These are phyloP conservation scores for Crematogaster levior DNA, from an alignment of 2,888 invertebrate species.

Conservation along the genomic window DNA sequence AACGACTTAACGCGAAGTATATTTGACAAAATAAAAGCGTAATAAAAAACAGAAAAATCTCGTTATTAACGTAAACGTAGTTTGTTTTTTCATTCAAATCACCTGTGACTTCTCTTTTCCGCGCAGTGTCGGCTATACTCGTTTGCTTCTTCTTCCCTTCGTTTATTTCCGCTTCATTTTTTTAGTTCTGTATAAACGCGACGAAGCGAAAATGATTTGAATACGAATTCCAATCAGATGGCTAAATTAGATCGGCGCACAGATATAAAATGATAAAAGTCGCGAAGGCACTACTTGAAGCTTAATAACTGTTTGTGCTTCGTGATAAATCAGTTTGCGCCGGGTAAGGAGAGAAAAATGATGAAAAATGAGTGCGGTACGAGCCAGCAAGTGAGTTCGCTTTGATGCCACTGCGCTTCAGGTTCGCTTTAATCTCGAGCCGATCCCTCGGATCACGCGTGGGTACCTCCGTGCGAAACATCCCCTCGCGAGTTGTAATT, in stretches of 20 bases:
- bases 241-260: neutral
- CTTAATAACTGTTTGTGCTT: constrained; percentile 22
- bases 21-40: neutral
- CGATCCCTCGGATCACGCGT: constrained; percentile 55
- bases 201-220: neutral
- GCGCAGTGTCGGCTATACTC: neutral
- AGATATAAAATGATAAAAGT: neutral
- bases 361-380: constrained; percentile 10
- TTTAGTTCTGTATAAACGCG: neutral
- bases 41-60: neutral
- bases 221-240: neutral
- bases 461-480: constrained; percentile 53
- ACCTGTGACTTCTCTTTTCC: neutral
- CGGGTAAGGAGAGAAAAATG: constrained; percentile 10
- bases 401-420: constrained; percentile 13
- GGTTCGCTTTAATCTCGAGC: constrained; percentile 46
- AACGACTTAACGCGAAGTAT: neutral
- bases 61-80: neutral
- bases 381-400: neutral
- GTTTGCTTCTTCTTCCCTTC: neutral
- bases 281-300: neutral
- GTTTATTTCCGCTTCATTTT: neutral
- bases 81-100: neutral
- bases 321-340: constrained; percentile 29
- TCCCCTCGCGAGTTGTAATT: constrained; percentile 70